Evolutionary conservation across 2,113 vertebrate genomes (phyloP), one percentile per base, ranked within the genome.

Genomic region (Mixornis gularis): DNA sequence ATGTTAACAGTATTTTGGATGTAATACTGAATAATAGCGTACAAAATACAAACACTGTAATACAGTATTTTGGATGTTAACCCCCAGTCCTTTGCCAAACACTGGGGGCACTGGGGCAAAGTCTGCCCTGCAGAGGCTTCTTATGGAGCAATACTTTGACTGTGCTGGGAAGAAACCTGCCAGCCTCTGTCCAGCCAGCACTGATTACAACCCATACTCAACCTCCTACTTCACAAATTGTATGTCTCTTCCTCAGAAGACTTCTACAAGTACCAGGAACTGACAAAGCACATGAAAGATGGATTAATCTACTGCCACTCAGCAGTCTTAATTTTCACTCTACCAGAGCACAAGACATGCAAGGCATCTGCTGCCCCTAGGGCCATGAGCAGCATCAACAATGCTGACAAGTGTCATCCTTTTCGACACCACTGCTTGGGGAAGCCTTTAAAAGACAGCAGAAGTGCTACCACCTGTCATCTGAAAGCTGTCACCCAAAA

Each of bases 191-290:
- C 55, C 80, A 73, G 58, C 27, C 3, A 0, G 62, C 55, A 56
- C 7, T 7, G 4, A 53, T 20, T 17, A 1, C 69, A 78, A 34
- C 5, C 4, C 2, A 12, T 4, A 16, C 2, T 8, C 44, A 25
- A 3, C 7, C 46, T 80, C 43, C 43, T 29, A 7, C 32, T 44
- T 32, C 43, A 52, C 27, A 62, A 85, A 65, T 6, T 9, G 0
- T 3, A 6, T 0, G 0, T 13, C 25, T 53, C 26, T 43, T 51
- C 52, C 41, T 18, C 52, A 55, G 55, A 70, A 62, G 51, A 34
- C 32, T 68, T 58, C 51, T 12, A 24, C 1, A 1, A 1, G 0
- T 7, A 73, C 9, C 29, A 66, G 60, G n/a, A 92, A 21, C 13
- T 80, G 26, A 30, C n/a, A 41, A 46, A 70, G 13, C 48, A 70